Evolutionary conservation across 30 jellyfish, hydroid and myxozoan species (phyloP).

Genomic region (Cassiopea andromeda): DNA sequence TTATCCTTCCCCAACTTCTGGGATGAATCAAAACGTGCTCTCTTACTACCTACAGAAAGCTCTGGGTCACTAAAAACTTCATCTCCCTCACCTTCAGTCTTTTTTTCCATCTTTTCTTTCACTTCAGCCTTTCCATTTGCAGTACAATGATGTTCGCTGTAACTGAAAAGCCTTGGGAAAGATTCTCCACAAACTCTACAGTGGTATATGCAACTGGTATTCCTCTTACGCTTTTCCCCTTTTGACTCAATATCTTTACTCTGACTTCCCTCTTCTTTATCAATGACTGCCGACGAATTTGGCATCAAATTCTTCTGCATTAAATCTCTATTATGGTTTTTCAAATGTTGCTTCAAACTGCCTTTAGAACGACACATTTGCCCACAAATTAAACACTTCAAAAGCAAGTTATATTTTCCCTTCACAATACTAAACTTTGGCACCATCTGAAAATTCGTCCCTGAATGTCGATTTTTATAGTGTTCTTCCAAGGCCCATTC

Average conservation of each 20-base stretch:
- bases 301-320: not conserved
- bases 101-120: not conserved
- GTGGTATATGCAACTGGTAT: constrained; percentile 57
- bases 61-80: not conserved
- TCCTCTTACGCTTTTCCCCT: constrained; percentile 14
- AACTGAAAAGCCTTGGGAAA: constrained; percentile 46
- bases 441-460: constrained; percentile 55
- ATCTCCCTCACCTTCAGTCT: not conserved
- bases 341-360: constrained; percentile 26
- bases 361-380: constrained; percentile 64
- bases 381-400: constrained; percentile 62
- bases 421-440: constrained; percentile 40
- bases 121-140: not conserved
- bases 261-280: not conserved
- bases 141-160: constrained; percentile 52
- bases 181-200: constrained; percentile 65
- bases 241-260: not conserved
- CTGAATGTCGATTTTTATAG: constrained; percentile 55
- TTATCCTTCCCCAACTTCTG: not conserved
- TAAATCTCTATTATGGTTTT: not conserved
- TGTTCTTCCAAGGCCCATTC: constrained; percentile 69
- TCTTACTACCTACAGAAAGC: not conserved
- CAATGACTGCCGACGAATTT: not conserved
- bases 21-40: not conserved
- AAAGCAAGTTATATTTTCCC: constrained; percentile 49